Evolutionary conservation across 2,888 invertebrate genomes (phyloP), one percentile per base, ranked within the genome.

Genomic region (Druceiella hillmani): DNA sequence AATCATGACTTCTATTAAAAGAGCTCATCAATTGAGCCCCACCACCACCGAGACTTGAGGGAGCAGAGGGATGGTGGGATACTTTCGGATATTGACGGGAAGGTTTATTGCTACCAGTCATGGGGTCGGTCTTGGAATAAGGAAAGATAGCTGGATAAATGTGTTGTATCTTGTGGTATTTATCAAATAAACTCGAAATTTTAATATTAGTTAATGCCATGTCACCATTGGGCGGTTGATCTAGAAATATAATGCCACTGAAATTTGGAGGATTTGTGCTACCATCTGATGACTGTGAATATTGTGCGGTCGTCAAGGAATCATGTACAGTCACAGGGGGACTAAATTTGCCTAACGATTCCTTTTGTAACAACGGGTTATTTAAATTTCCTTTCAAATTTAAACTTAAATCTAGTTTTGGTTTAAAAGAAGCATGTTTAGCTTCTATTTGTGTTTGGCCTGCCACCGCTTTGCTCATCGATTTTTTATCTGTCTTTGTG

Each of bases 111-210:
- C 63, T 71, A 53, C 70, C 72, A 58, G 67, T 63, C 50, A 70
- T 62, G 54, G 65, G 66, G 43, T 45, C 45, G 40, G 52, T 49
- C 36, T 55, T 55, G 20, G 58, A 57, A 44, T 66, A 66, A 3
- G 76, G 76, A 48, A 75, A 74, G 53, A 76, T 64, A 44, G 83
- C 79, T 3, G 87, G 87, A 59, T 84, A 87, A 49, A 87, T 83
- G 52, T 83, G 78, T 58, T 84, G 83, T 47, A 83, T 81, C 68
- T 83, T 84, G 48, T 80, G 78, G 58, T 84, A 84, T 52, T 80
- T 78, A 58, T 82, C 81, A 62, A 83, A 84, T 38, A 83, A 69
- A 50, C 75, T 78, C 12, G 82, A 82, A 61, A 83, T 80, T 57
- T 80, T 78, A 35, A 71, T 62, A n/a, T 62, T 68, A 14, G 59